Conservation (phyloP, 92 coral and sea anemone species). For the Porites rus region DNA sequence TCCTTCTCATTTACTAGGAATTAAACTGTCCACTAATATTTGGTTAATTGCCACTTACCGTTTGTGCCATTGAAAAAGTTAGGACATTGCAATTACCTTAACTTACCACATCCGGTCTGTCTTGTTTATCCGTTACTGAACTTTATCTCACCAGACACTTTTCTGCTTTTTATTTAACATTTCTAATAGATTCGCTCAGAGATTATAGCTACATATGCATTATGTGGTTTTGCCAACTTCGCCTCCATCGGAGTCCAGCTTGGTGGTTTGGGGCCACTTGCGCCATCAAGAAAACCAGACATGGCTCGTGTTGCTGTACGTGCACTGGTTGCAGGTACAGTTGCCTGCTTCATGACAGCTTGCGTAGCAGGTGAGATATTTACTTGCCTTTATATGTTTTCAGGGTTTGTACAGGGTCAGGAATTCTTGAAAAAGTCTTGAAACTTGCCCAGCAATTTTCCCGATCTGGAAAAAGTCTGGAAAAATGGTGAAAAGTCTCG, state of each 20-base stretch:
- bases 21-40: no score
- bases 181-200: slow-evolving; percentile 78
- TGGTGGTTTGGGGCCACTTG: slow-evolving; percentile 91
- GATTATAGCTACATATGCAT: slow-evolving; percentile 88
- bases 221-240: slow-evolving; percentile 94
- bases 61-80: no score
- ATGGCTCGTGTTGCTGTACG: slow-evolving; percentile 91
- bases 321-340: slow-evolving; percentile 91
- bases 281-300: slow-evolving; percentile 84
- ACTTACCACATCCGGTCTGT: no score
- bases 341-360: slow-evolving; percentile 98
- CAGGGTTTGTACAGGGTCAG: no score
- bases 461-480: no score
- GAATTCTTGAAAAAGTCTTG: no score
- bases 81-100: no score
- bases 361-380: slow-evolving; percentile 88
- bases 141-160: background rate
- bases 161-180: background rate
- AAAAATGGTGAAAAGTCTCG: no score
- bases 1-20: no score
- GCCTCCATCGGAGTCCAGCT: slow-evolving; percentile 84
- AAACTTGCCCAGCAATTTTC: no score
- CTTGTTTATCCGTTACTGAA: background rate
- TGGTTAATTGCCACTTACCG: no score
- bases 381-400: background rate